A percentile compares a stretch with the other conserved stretches of the same genome.
Conservation (phyloP, 2,113 vertebrate genomes). For the Monopterus albus region DNA sequence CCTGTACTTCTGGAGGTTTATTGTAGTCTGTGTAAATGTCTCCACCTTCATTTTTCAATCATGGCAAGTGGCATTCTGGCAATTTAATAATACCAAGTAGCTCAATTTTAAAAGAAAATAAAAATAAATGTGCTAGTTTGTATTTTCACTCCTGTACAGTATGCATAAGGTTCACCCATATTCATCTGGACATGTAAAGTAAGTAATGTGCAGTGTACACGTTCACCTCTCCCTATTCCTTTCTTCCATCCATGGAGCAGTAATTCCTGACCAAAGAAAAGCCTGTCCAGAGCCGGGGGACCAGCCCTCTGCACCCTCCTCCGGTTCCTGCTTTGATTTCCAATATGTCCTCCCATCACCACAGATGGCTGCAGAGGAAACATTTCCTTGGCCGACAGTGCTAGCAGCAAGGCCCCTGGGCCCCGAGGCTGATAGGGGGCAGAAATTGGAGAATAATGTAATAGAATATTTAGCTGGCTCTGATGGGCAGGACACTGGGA, state of each 20-base stretch:
- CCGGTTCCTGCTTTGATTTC: conserved; percentile 85
- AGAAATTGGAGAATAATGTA: conserved; percentile 91
- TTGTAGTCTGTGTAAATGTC: background rate
- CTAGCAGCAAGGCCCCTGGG: conserved; percentile 80
- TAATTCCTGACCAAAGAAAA: conserved; percentile 62
- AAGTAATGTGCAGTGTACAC: conserved; percentile 9
- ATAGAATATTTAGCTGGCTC: conserved; percentile 86
- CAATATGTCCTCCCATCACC: conserved; percentile 86
- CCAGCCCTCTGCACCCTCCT: conserved; percentile 78
- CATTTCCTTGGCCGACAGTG: conserved; percentile 81
- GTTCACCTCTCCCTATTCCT: conserved; percentile 18
- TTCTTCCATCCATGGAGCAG: conserved; percentile 28
- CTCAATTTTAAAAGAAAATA: background rate
- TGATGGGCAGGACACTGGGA: conserved; percentile 72
- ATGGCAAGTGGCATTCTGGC: conserved; percentile 15
- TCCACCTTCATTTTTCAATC: background rate
- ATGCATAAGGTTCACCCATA: background rate
- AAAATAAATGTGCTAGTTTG: conserved; percentile 15
- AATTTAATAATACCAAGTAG: background rate
- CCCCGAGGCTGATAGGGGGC: conserved; percentile 73
- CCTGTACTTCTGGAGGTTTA: background rate
- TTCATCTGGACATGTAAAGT: conserved; percentile 18
- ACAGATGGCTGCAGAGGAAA: conserved; percentile 88
- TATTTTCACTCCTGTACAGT: conserved; percentile 24
- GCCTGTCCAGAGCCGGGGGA: conserved; percentile 64